Evolutionary conservation across 2,888 invertebrate genomes (phyloP), one percentile per base, ranked within the genome.

Genomic region (Andrena praecox): DNA sequence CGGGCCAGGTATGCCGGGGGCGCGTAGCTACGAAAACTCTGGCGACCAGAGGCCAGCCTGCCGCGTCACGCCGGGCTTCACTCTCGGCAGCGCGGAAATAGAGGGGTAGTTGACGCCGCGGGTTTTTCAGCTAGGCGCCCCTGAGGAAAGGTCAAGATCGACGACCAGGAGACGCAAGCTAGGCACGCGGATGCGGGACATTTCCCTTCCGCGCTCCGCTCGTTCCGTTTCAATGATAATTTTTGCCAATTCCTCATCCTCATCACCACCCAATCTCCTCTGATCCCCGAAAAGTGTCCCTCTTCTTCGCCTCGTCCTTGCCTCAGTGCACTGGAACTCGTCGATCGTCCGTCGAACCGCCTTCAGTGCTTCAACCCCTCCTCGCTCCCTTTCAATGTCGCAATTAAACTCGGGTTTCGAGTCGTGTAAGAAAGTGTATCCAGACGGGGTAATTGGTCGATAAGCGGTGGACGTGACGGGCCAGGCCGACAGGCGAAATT

Each of bases 401-500:
- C 33, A 64, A 64, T 72, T 64, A 64, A 64, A 52, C 35, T 31
- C 52, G 2, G 35, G 24, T 33, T 16, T 56, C 29, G n/a, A 56
- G 35, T 33, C 27, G 33, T 56, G 52, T 35, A 20, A 60, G 50
- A 82, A 85, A 74, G 59, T 27, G 64, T 56, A 74, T 74, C 70
- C 52, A 52, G 77, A 83, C 74, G 62, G 52, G 87, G 68, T 87
- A 87, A 87, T 87, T 87, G 79, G 80, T 68, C 67, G 85, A 84
- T 87, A 87, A 80, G 56, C 80, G 80, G 68, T 66, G 52, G 76
- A 74, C 76, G 63, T 73, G 77, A 73, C 62, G 67, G 54, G 68
- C 33, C 56, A 29, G 27, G 67, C 66, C 68, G 87, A 77, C 87
- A 74, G 80, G 74, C 73, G 77, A 87, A 87, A 87, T 87, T 80